Evolutionary conservation across 1,140 invertebrate species (phyloP).

Genomic region (Drosophila sulfurigaster): DNA sequence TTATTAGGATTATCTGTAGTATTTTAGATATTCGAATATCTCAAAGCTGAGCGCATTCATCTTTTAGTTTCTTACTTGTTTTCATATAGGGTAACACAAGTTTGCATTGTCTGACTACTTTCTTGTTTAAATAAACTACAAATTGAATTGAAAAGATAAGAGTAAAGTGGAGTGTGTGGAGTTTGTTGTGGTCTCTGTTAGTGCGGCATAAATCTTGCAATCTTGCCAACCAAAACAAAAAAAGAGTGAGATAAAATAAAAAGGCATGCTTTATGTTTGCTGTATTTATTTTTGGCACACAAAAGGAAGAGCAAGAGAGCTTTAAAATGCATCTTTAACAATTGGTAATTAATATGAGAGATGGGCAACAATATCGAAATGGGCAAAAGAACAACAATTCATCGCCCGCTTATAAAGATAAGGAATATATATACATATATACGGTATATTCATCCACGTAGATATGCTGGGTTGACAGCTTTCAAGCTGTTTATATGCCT

Average conservation of each 20-base stretch:
- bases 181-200: not conserved
- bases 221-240: not conserved
- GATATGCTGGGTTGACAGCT: slow-evolving; percentile 46
- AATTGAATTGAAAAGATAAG: slow-evolving; percentile 57
- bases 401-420: slow-evolving; percentile 47
- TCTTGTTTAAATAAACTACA: slow-evolving; percentile 57
- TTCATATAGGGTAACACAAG: not conserved
- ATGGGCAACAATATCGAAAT: slow-evolving; percentile 31
- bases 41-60: too few relatives aligned
- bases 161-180: too few relatives aligned
- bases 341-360: slow-evolving; percentile 68
- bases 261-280: not conserved
- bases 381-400: slow-evolving; percentile 27
- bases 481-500: slow-evolving; percentile 42
- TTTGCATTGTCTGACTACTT: not conserved
- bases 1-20: too few relatives aligned
- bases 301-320: slow-evolving; percentile 1
- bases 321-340: not conserved
- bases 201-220: slow-evolving; percentile 35
- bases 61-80: too few relatives aligned
- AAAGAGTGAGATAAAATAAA: too few relatives aligned
- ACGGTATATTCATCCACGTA: too few relatives aligned
- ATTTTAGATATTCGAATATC: too few relatives aligned
- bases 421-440: slow-evolving; percentile 10
- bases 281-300: not conserved